Evolutionary conservation across 2,113 vertebrate genomes (phyloP), one percentile per base, ranked within the genome.

Genomic region (Perca flavescens): DNA sequence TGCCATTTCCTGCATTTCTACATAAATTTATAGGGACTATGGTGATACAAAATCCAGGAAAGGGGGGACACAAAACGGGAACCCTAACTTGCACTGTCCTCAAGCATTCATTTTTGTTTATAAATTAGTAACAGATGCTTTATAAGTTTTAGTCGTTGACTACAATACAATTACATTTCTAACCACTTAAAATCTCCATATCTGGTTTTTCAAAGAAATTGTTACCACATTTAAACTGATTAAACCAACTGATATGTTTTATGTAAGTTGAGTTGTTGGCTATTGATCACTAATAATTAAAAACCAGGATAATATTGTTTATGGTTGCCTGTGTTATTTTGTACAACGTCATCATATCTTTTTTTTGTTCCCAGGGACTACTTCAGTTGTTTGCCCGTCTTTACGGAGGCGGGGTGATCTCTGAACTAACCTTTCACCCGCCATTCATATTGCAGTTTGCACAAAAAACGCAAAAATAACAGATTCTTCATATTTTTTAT

Each of bases 341-440:
- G 19, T 2, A 13, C 52, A 31, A 17, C 5, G 3, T 47, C 12
- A 13, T 58, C 40, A 13, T 21, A 11, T 10, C 4, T 40, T 40
- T 40, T 40, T 34, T 34, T 34, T 34, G 5, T 34, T 62, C 36
- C 4, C 40, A 0, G 4, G 3, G n/a, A 5, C 31, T 4, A 17
- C 15, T 54, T 14, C 21, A 5, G 17, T 13, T 28, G 43, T 52
- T 54, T 36, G 52, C 6, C 4, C 2, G 40, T 49, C 7, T 54
- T 67, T 12, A 14, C 6, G 56, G n/a, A 53, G 54, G 4, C 22
- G 2, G 8, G 4, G 53, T 74, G 57, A 74, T 65, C 68, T 68
- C 40, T 77, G 73, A 71, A 40, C 56, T 58, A 4, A 70, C 57
- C 65, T 46, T 56, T 62, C 58, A 46, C 34, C 60, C 31, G 3